phyloP scores from a whole-genome alignment of 2,797 vertebrate genomes.

The Ctenosaura bakeri region DNA sequence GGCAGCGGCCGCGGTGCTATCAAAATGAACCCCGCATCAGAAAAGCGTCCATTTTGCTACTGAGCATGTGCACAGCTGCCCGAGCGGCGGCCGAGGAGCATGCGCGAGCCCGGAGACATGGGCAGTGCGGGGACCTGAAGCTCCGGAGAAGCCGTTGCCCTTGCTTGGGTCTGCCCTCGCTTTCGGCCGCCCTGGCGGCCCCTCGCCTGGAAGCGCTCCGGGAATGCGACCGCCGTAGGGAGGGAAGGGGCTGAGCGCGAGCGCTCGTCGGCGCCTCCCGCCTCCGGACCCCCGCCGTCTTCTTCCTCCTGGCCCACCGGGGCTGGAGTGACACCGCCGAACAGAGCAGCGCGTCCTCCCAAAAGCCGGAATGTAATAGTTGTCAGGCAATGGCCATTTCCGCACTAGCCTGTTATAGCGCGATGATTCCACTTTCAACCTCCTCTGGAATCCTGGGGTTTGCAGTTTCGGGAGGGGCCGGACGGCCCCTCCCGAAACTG shows the following conservation, averaged over 20 bases:
- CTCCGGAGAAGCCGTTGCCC: neutral
- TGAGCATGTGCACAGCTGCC: constrained; percentile 59
- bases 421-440: too few species aligned
- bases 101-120: constrained; percentile 49
- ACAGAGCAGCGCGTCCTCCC: neutral
- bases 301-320: neutral
- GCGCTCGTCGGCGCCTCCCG: too few species aligned
- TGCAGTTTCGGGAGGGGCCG: too few species aligned
- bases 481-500: too few species aligned
- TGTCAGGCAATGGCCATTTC: too few species aligned
- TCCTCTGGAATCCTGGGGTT: too few species aligned
- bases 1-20: constrained; percentile 38
- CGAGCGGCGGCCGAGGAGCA: constrained; percentile 27
- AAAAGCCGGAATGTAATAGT: neutral
- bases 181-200: neutral
- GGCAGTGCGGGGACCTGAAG: constrained; percentile 20
- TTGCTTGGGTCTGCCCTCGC: neutral
- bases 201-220: neutral
- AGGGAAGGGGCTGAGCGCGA: too few species aligned
- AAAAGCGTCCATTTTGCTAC: constrained; percentile 31
- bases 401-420: too few species aligned
- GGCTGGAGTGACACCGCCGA: too few species aligned
- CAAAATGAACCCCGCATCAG: constrained; percentile 36
- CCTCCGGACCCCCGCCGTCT: neutral
- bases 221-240: neutral